A percentile compares a stretch with the other conserved stretches of the same genome.
Evolutionary conservation across 2,888 invertebrate genomes (phyloP).

Genomic region (Cecidostiba fungosa): DNA sequence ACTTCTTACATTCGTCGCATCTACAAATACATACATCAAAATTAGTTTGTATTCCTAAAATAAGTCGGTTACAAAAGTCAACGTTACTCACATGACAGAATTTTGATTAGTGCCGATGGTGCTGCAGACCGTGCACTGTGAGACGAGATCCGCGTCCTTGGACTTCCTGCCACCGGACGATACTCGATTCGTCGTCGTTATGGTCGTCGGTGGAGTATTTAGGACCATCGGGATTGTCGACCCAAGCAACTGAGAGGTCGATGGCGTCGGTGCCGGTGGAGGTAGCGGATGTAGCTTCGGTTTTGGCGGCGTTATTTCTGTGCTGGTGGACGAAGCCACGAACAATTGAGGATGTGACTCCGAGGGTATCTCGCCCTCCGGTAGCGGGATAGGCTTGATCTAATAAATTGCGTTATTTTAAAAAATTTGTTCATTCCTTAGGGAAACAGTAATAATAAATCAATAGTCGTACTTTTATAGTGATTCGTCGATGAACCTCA

Average conservation of each 20-base stretch:
- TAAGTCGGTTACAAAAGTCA: background rate
- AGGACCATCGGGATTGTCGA: conserved; percentile 57
- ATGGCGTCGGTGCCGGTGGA: conserved; percentile 66
- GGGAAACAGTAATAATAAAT: background rate
- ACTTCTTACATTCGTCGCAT: conserved; percentile 94
- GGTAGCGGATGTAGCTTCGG: conserved; percentile 69
- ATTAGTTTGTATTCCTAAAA: background rate
- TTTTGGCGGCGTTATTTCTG: conserved; percentile 75
- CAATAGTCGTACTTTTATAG: conserved; percentile 85
- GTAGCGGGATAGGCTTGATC: conserved; percentile 90
- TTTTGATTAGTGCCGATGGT: conserved; percentile 84
- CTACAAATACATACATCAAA: conserved; percentile 80
- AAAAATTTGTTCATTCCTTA: background rate
- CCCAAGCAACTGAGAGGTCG: conserved; percentile 33
- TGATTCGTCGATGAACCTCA: conserved; percentile 86
- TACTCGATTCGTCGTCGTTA: conserved; percentile 62
- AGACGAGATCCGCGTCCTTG: conserved; percentile 80
- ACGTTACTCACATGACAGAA: conserved; percentile 83
- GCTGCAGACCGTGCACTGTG: conserved; percentile 86
- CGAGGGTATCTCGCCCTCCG: conserved; percentile 86
- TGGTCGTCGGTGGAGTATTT: conserved; percentile 36
- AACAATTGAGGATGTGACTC: conserved; percentile 89
- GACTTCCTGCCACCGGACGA: conserved; percentile 73
- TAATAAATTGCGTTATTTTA: conserved; percentile 71
- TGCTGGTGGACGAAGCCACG: conserved; percentile 77